Evolutionary conservation across 2,888 invertebrate species (phyloP), one percentile per base, ranked within the genome.

Genomic region (Agonopterix arenella): DNA sequence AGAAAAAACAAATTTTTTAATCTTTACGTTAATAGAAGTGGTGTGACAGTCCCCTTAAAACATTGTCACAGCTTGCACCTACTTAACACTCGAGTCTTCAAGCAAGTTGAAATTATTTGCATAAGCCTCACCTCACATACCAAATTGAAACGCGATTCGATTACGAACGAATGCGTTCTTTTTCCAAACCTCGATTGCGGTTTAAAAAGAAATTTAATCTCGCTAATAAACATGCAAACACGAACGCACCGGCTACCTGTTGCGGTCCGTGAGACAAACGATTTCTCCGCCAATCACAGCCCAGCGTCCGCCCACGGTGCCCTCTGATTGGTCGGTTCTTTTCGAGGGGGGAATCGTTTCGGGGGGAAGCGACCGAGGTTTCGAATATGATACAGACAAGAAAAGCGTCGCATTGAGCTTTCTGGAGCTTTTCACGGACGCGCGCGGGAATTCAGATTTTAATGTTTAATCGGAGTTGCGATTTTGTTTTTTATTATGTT

Each of bases 221-320:
- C 66, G 73, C 86, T 89, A 86, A 88, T 88, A 88, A 85, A 85
- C 84, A 88, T 82, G 85, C 85, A 85, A 84, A 86, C 84, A 88
- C 79, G 80, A 80, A 79, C 79, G 73, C 76, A 72, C 64, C 68
- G 73, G 76, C 77, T 81, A 89, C 89, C 92, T 92, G 79, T 92
- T 92, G 73, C 91, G 51, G 84, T 85, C 75, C 76, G 67, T 76
- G 83, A 75, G 81, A 84, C 84, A 73, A 73, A 74, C 74, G 72
- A 62, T 62, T 61, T 65, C 73, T 76, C 75, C 56, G 64, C 89
- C 89, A 85, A 88, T 86, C 66, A 57, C 53, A 47, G 63, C 65
- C 58, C 84, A 83, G 81, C 86, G 89, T 62, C 83, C 81, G 84
- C 89, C 80, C 90, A 75, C 77, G 82, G 66, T 69, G 76, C 61